A percentile compares a stretch with the other conserved stretches of the same genome.
Conservation (phyloP, 2,888 invertebrate species). For the Elegia similella region DNA sequence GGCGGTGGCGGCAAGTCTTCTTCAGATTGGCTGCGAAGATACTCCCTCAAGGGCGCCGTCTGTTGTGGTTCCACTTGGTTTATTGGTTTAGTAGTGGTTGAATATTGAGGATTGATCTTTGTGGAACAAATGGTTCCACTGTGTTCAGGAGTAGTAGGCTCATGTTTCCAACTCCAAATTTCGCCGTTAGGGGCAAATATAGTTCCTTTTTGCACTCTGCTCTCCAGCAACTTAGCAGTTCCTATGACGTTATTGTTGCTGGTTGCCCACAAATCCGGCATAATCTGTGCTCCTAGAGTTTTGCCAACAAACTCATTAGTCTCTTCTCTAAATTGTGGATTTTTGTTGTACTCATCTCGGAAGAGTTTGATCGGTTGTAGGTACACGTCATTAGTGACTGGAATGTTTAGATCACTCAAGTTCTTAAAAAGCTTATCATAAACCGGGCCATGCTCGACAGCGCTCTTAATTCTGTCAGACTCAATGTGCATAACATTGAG, state of each 20-base stretch:
- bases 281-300: conserved; percentile 66
- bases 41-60: conserved; percentile 67
- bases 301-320: conserved; percentile 76
- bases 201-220: conserved; percentile 72
- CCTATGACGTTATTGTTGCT: conserved; percentile 70
- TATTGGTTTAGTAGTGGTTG: conserved; percentile 65
- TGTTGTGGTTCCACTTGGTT: conserved; percentile 73
- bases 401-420: conserved; percentile 75
- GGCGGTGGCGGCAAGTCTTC: conserved; percentile 68
- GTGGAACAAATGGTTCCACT: conserved; percentile 72
- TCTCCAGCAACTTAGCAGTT: conserved; percentile 63
- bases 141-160: conserved; percentile 71
- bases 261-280: conserved; percentile 66
- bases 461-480: conserved; percentile 81
- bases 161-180: conserved; percentile 79
- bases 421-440: conserved; percentile 81
- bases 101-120: conserved; percentile 73
- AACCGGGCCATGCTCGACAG: conserved; percentile 81
- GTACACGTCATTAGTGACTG: conserved; percentile 75
- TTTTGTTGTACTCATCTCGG: conserved; percentile 76
- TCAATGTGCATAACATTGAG: conserved; percentile 78
- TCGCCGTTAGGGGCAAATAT: conserved; percentile 78
- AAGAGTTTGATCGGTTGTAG: conserved; percentile 80
- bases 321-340: conserved; percentile 80
- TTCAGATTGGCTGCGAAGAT: conserved; percentile 61